Base-by-base conservation (phyloP, 2,888 invertebrate genomes). In the Ophion slaviceki region DNA sequence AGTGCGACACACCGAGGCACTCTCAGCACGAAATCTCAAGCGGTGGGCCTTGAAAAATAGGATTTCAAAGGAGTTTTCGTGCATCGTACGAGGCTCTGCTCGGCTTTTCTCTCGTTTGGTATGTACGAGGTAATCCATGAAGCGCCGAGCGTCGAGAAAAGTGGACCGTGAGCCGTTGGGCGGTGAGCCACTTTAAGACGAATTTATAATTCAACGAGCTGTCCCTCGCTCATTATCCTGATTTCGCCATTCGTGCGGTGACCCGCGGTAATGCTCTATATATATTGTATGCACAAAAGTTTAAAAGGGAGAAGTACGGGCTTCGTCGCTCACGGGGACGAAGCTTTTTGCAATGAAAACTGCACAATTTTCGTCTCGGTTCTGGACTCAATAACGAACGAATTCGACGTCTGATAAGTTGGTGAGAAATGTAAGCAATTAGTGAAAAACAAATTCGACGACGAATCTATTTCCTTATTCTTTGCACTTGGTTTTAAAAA, bases 171-270 rank as follows among this genome's bases (percentile, higher is more conserved):
- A 83, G 87, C 85, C 83, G 86, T 85, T 86, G 81, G 83, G 70
- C 79, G 79, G 85, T 79, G 86, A 88, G 87, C 87, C 87, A 89
- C 88, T 89, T 90, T 88, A 90, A 90, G 88, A 87, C 75, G 71
- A 87, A 89, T 88, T 90, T 86, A 88, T 88, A 88, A 91, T 87
- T 87, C 84, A 90, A 78, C 85, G 86, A 70, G 71, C 83, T 84
- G 74, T 87, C 79, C 86, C 75, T 68, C 80, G 70, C 89, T 89
- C 87, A 89, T 90, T 91, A 91, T 89, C 84, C 87, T 82, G 89
- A 91, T 89, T 89, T 89, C 86, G 78, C 84, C 72, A 20, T 74
- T 76, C 83, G 86, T 87, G 79, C 85, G 57, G 67, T 74, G 74
- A 61, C 47, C 66, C 74, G 40, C 61, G 62, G 68, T 47, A 36